phyloP scores from a whole-genome alignment of 92 coral and sea anemone genomes.

The Paragorgia papillata region DNA sequence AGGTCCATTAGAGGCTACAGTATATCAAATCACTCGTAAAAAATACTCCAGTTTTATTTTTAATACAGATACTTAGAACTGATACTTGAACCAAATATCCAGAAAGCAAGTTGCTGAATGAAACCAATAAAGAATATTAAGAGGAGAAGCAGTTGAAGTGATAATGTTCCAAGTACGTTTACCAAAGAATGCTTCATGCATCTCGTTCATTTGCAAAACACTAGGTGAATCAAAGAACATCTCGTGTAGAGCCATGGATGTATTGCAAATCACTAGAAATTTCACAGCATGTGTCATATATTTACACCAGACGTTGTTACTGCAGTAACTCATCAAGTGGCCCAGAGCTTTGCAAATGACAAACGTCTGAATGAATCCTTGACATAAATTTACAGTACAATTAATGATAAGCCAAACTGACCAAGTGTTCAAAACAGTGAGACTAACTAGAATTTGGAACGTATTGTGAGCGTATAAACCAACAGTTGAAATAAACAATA shows the following conservation, averaged over 20 bases:
- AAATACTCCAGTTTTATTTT: too few species aligned
- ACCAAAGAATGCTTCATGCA: background rate
- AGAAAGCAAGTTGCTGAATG: constrained; percentile 37
- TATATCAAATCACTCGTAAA: too few species aligned
- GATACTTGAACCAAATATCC: constrained; percentile 25
- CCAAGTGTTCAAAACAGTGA: background rate
- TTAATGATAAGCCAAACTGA: constrained; percentile 19
- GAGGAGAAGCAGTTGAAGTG: background rate
- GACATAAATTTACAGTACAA: background rate
- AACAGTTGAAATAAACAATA: background rate
- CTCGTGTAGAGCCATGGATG: constrained; percentile 21
- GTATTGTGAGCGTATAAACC: constrained; percentile 10
- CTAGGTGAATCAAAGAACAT: constrained; percentile 21
- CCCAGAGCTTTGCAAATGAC: constrained; percentile 19
- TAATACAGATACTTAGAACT: constrained; percentile 17
- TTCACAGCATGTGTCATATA: constrained; percentile 5
- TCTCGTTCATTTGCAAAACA: background rate
- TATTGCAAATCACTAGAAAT: constrained; percentile 36
- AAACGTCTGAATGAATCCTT: constrained; percentile 34
- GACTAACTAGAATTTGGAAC: background rate
- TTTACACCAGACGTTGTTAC: constrained; percentile 1
- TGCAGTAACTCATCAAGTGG: constrained; percentile 5
- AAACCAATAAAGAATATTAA: constrained; percentile 29
- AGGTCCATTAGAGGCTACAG: too few species aligned
- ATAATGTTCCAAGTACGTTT: constrained; percentile 17